A percentile compares a stretch with the other conserved stretches of the same genome.
Evolutionary conservation across 2,113 vertebrate genomes (phyloP).

Genomic region (Naja naja): DNA sequence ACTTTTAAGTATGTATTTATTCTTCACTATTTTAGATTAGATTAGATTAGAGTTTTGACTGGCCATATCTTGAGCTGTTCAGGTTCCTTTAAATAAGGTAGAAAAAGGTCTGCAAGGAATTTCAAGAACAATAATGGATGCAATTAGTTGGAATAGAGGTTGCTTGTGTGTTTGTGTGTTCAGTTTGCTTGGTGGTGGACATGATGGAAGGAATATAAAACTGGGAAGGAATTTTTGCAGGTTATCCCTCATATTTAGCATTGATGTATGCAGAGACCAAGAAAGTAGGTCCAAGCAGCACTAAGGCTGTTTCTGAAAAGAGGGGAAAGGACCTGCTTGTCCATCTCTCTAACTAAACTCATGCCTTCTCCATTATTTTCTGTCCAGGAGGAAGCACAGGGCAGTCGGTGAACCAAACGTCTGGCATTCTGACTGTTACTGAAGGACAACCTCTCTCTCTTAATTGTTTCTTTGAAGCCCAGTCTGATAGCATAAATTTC

Average conservation of each 20-base stretch:
- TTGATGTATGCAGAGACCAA: background rate
- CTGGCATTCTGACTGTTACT: background rate
- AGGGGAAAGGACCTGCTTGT: background rate
- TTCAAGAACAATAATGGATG: background rate
- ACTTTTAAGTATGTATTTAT: background rate
- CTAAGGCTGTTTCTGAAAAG: background rate
- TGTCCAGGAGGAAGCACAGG: background rate
- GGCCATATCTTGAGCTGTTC: background rate
- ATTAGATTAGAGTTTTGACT: background rate
- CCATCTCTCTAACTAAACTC: background rate
- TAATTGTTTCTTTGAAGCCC: conserved; percentile 12
- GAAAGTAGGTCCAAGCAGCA: background rate
- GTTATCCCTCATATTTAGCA: background rate
- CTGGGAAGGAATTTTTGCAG: background rate
- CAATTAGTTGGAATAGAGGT: background rate
- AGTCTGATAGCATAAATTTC: background rate
- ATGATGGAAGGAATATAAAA: background rate
- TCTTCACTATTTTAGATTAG: no score
- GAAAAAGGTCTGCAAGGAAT: background rate
- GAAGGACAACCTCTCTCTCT: background rate
- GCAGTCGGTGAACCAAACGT: conserved; percentile 35
- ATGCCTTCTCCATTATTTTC: background rate
- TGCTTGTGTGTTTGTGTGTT: background rate
- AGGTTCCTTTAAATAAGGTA: no score
- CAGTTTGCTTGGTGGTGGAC: background rate